phyloP scores from a whole-genome alignment of 1,140 invertebrate species.

The Anastatus disparis region DNA sequence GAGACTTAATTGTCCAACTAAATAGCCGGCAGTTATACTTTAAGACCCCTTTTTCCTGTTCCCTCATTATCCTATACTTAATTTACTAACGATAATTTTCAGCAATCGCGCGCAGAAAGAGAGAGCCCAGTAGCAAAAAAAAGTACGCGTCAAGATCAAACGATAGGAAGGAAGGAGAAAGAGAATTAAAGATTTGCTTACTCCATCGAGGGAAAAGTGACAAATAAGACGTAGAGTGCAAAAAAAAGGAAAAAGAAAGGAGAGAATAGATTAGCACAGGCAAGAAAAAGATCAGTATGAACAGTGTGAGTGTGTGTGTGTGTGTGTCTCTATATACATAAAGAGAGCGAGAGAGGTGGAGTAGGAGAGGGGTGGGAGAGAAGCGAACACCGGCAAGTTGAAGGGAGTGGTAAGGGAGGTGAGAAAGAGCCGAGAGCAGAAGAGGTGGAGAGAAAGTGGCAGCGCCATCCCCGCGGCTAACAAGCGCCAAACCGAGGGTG shows the following conservation, averaged over 20 bases:
- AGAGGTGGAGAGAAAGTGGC: slow-evolving; percentile 50
- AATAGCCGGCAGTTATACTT: no score
- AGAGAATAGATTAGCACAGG: no score
- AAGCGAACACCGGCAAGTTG: slow-evolving; percentile 36
- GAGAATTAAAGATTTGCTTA: slow-evolving; percentile 28
- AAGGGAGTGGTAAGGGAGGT: slow-evolving; percentile 46
- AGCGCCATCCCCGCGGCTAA: slow-evolving; percentile 59
- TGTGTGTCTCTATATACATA: no score
- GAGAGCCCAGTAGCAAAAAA: neutral
- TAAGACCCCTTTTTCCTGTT: no score
- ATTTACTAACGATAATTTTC: slow-evolving; percentile 9
- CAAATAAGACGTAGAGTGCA: slow-evolving; percentile 35
- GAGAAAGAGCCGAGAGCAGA: slow-evolving; percentile 42
- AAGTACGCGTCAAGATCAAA: neutral
- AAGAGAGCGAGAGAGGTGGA: slow-evolving; percentile 39
- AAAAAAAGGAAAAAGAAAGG: slow-evolving; percentile 41
- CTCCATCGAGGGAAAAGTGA: slow-evolving; percentile 26
- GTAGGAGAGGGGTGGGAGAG: slow-evolving; percentile 13
- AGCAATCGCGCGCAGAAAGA: neutral
- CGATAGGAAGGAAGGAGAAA: neutral
- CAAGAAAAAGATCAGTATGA: no score
- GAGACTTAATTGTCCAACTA: no score
- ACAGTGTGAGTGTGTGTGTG: no score
- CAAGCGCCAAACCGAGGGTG: slow-evolving; percentile 67
- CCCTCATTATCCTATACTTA: no score